Base-by-base conservation (phyloP, 2,797 vertebrate genomes). In the Loris lydekkerianus region DNA sequence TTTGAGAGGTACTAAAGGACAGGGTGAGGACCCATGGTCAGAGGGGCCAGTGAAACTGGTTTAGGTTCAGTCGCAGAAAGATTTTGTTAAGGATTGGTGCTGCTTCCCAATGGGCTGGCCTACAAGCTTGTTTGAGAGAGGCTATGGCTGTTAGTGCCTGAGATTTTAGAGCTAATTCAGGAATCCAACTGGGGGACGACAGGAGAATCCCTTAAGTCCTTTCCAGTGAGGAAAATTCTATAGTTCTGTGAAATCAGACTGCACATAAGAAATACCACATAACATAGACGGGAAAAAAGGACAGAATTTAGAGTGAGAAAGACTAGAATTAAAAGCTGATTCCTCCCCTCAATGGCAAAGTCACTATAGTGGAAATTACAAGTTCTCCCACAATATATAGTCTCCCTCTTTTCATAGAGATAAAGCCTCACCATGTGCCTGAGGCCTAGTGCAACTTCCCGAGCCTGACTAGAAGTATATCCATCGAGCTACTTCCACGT, bases 291-390 rank as follows among this genome's bases (percentile, higher is more conserved):
- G 1, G 29, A 86, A 76, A 81, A 20, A 72, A 86, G 23, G 75
- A 61, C 34, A 81, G 31, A 43, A 77, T 72, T 27, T 63, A 34
- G 67, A 83, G 31, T 61, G 21, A 75, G 37, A 88, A 86, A 88
- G 89, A 88, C 53, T 69, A 53, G n/a, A 84, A 84, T 61, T 73
- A 40, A 90, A 92, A 87, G 46, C 61, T 29, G 49, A 53, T 86
- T 94, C 34, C 14, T 72, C 46, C 40, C 46, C 56, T 83, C 23
- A 27, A 67, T 69, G 60, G 25, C 58, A 69, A 86, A 93, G 49
- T 84, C 65, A 80, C 29, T 60, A 3, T 7, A 46, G 67, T n/a
- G 84, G 46, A 94, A 96, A 67, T 10, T 27, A 82, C 14, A 60
- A 72, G 15, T 49, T 83, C 27, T 89, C 6, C 10, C n/a, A 65